Evolutionary conservation across 2,888 invertebrate species (phyloP), one percentile per base, ranked within the genome.

Genomic region (Nemurella pictetii): DNA sequence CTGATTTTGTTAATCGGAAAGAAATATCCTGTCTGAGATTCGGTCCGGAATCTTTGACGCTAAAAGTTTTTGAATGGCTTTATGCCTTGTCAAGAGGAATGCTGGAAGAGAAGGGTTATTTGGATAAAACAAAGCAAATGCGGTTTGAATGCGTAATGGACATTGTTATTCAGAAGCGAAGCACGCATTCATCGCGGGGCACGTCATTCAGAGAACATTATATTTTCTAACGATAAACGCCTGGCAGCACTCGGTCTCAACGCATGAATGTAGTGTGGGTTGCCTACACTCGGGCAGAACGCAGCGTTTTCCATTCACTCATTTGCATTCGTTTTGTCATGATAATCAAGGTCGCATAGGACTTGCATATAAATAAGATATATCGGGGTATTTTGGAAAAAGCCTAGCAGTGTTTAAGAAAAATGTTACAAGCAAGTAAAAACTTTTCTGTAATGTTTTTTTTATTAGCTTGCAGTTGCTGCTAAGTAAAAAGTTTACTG

Each of bases 161-260:
- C 55, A 55, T 55, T 55, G 20, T 55, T 55, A 55, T 55, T 55
- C 55, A 55, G n/a, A n/a, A n/a, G 55, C 55, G 20, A 1, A 55
- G 55, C 55, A 55, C 55, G 55, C 55, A 55, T 7, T 55, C 55
- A 20, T 55, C 20, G n/a, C 55, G 1, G 55, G 9, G 20, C 15
- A 55, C 55, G 55, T 55, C 55, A 55, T 55, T 55, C 55, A 55
- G 9, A 55, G 55, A 7, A 55, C 9, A n/a, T 2, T 3, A n/a
- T 27, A 75, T 75, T 27, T 75, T 75, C 75, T 73, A 20, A 75
- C 20, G 75, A 75, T 26, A 75, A 75, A 75, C 75, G 75, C 75
- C 75, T 75, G 75, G 27, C n/a, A 27, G 9, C 27, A 75, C 28
- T n/a, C 75, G 26, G 75, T 26, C 1, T 0, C 75, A 75, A 12